Percentiles rank a stretch among this genome's conserved stretches.
Conservation (phyloP, 2,113 vertebrate genomes). For the Melanerpes aurifrons region DNA sequence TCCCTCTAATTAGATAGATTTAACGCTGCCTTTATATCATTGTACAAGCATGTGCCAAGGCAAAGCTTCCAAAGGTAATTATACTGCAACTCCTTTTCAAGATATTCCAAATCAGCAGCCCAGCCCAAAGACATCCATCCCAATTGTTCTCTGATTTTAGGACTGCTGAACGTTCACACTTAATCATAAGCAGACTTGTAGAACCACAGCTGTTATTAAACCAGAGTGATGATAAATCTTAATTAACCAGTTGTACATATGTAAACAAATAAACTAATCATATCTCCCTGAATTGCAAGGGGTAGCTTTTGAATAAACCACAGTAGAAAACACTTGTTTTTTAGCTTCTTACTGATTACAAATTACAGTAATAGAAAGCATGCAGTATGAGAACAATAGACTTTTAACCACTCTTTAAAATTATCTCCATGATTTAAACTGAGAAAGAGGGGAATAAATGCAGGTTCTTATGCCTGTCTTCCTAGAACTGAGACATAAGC, state of each 20-base stretch:
- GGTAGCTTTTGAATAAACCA: not conserved
- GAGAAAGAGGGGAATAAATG: not conserved
- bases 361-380: not conserved
- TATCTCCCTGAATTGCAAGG: slow-evolving; percentile 7
- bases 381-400: not conserved
- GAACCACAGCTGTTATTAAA: slow-evolving; percentile 51
- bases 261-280: slow-evolving; percentile 60
- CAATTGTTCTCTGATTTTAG: slow-evolving; percentile 33
- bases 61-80: slow-evolving; percentile 20
- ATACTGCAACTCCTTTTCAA: slow-evolving; percentile 32
- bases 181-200: slow-evolving; percentile 49
- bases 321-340: not conserved
- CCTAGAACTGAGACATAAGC: not conserved
- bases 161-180: slow-evolving; percentile 23
- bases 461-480: not conserved
- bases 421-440: not conserved
- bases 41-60: not conserved
- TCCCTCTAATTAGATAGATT: not conserved
- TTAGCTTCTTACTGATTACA: not conserved
- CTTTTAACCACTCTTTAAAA: not conserved
- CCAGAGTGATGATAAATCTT: slow-evolving; percentile 64
- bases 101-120: slow-evolving; percentile 37
- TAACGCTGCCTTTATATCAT: not conserved
- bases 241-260: slow-evolving; percentile 43
- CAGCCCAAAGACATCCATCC: slow-evolving; percentile 26